Conservation (phyloP, 1,140 invertebrate species). For the Agrypnia vestita region DNA sequence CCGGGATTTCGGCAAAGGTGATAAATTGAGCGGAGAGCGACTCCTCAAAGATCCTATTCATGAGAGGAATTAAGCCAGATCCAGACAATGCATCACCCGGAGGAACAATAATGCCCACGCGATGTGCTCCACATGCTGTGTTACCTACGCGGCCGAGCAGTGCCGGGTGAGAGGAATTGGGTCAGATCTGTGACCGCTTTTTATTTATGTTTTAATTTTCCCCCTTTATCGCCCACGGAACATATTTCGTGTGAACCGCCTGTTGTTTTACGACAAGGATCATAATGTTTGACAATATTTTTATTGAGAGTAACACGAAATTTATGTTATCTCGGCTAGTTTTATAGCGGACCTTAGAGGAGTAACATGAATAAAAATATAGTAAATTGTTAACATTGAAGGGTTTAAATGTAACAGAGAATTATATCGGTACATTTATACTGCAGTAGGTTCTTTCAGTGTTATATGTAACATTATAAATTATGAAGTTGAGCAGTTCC, state of each 20-base stretch:
- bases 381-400: too few relatives aligned
- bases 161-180: constrained; percentile 21
- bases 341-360: too few relatives aligned
- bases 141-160: too few relatives aligned
- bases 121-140: too few relatives aligned
- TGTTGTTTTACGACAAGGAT: constrained; percentile 36
- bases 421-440: too few relatives aligned
- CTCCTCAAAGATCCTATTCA: background rate
- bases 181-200: constrained; percentile 21
- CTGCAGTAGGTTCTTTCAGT: too few relatives aligned
- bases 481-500: too few relatives aligned
- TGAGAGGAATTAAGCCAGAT: background rate
- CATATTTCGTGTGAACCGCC: constrained; percentile 34
- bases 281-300: constrained; percentile 44
- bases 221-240: constrained; percentile 28
- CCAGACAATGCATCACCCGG: constrained; percentile 33
- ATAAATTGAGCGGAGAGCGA: constrained; percentile 10
- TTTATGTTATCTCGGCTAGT: too few relatives aligned
- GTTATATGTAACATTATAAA: too few relatives aligned
- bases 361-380: too few relatives aligned
- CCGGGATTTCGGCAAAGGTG: constrained; percentile 10
- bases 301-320: background rate
- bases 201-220: constrained; percentile 38
- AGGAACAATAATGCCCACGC: constrained; percentile 37
- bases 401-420: too few relatives aligned